phyloP scores from a whole-genome alignment of 2,113 vertebrate genomes.

The Rhombomys opimus region DNA sequence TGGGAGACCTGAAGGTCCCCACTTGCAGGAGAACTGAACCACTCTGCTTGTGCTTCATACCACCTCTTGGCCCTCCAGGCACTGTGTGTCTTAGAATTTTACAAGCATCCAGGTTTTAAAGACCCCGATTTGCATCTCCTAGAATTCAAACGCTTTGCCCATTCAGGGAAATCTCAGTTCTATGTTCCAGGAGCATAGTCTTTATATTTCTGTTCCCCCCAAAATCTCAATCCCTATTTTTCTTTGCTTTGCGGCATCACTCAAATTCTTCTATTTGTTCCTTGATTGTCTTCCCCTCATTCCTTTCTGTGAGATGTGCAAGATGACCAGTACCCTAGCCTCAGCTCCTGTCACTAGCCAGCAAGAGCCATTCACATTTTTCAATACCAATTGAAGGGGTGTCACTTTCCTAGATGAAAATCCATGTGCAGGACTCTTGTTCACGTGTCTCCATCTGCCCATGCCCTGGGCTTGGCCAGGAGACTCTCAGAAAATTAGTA shows the following conservation, averaged over 20 bases:
- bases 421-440: not conserved
- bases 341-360: not conserved
- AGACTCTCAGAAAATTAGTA: not conserved
- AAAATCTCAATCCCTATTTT: not conserved
- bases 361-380: not conserved
- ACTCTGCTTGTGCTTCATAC: not conserved
- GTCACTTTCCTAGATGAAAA: not conserved
- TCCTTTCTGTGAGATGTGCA: constrained; percentile 2
- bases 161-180: not conserved
- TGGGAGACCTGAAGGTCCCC: not conserved
- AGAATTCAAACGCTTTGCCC: not conserved
- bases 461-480: not conserved
- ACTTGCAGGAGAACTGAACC: constrained; percentile 21
- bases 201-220: not conserved
- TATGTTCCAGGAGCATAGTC: not conserved
- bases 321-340: not conserved
- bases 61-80: not conserved
- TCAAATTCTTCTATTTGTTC: not conserved
- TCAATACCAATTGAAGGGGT: not conserved
- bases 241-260: not conserved
- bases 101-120: not conserved
- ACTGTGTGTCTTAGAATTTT: not conserved
- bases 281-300: not conserved
- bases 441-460: not conserved
- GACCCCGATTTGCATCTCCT: not conserved